These are phyloP conservation scores for Ceyx margarethae DNA, from an alignment of 2,113 vertebrate species.

Conservation along the genomic window DNA sequence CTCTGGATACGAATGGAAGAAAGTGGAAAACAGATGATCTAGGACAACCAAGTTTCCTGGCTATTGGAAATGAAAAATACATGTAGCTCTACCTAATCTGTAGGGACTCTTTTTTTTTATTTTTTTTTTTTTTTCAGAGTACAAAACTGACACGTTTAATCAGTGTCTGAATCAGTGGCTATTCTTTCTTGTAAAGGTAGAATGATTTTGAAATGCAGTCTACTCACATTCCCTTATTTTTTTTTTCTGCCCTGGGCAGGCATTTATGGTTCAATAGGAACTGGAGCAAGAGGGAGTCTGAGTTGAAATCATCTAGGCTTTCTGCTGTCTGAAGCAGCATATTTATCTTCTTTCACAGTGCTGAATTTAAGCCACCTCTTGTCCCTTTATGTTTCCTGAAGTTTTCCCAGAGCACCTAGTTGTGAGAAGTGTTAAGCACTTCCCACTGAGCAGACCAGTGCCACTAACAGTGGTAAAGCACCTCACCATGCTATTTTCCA, in stretches of 20 bases:
- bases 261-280: conserved; percentile 2
- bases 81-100: not conserved
- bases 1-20: not conserved
- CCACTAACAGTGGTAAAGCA: not conserved
- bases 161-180: conserved; percentile 42
- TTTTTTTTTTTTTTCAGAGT: not conserved
- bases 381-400: not conserved
- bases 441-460: not conserved
- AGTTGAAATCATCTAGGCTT: not conserved
- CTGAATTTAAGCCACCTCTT: not conserved
- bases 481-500: not conserved
- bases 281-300: not conserved
- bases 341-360: not conserved
- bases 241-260: not conserved
- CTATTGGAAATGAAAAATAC: conserved; percentile 34
- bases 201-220: conserved; percentile 13
- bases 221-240: not conserved
- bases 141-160: conserved; percentile 4
- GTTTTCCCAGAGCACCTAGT: not conserved
- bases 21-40: not conserved
- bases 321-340: not conserved
- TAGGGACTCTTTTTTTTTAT: not conserved
- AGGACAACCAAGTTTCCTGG: conserved; percentile 19
- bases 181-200: conserved; percentile 31
- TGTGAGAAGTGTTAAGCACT: not conserved